Evolutionary conservation across 2,888 invertebrate species (phyloP), one percentile per base, ranked within the genome.

Genomic region (Pseudoips prasinana): DNA sequence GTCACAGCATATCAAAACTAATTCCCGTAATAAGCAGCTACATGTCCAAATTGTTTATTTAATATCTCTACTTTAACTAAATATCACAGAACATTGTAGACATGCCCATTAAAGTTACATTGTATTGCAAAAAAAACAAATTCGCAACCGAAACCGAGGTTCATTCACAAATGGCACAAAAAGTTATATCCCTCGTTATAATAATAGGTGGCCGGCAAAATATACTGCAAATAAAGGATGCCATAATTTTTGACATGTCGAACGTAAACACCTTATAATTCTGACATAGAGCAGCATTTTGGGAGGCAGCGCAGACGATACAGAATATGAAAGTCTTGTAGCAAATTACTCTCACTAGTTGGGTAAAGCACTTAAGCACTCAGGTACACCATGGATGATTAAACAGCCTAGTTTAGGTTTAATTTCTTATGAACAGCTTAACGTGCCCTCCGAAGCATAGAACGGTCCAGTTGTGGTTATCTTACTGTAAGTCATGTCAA

Each of bases 131-230:
- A 62, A 64, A 66, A 58, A 58, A 7, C 67, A 50, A 67, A 74
- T 69, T 74, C 57, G 75, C 79, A 76, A 76, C 76, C 68, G 73
- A 63, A 67, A 62, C 67, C 59, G 56, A 46, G 58, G 38, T 60
- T 55, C 79, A 81, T 85, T 80, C 79, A 81, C 68, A 72, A 80
- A 64, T 67, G 61, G 64, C 61, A 65, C 70, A 81, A 81, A 84
- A 83, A 80, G 67, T 64, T 67, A 68, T 68, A 57, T 56, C 54
- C 41, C 57, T 59, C 32, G 60, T 57, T 66, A 67, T 82, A 80
- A 83, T 82, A 65, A 79, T 78, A 71, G 74, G 72, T 72, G 73
- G 71, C 36, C 46, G 36, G 46, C 47, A 46, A 48, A 70, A 67
- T 53, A 64, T 54, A 64, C 69, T 65, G 62, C 72, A 74, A 77